These are phyloP conservation scores for Synanthedon vespiformis DNA, from an alignment of 2,888 invertebrate species.

Conservation along the genomic window DNA sequence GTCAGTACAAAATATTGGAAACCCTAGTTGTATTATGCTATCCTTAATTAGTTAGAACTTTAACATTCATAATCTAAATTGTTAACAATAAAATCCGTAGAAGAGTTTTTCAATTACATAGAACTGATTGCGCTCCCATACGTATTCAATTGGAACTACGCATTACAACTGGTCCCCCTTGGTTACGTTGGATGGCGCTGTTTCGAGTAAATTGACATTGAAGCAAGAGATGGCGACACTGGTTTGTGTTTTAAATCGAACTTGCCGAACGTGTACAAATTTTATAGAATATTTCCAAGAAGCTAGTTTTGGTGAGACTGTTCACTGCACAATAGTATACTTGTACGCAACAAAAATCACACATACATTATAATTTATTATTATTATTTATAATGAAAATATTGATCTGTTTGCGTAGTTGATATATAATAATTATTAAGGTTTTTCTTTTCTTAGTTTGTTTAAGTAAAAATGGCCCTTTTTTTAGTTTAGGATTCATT, in stretches of 20 bases:
- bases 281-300: neutral
- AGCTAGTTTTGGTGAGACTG: constrained; percentile 32
- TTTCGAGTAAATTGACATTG: too few relatives aligned
- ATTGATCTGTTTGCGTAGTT: constrained; percentile 43
- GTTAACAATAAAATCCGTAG: too few relatives aligned
- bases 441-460: constrained; percentile 31
- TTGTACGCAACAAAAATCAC: constrained; percentile 44
- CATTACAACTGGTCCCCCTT: too few relatives aligned
- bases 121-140: too few relatives aligned
- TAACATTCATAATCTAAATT: too few relatives aligned
- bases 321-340: constrained; percentile 37
- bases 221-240: too few relatives aligned
- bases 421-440: constrained; percentile 37
- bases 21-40: too few relatives aligned
- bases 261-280: too few relatives aligned
- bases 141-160: too few relatives aligned
- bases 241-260: too few relatives aligned
- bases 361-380: constrained; percentile 29
- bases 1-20: neutral
- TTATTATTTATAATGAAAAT: constrained; percentile 12
- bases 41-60: neutral
- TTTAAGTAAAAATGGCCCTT: constrained; percentile 25
- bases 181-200: too few relatives aligned
- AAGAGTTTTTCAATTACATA: too few relatives aligned
- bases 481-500: constrained; percentile 51